phyloP scores from a whole-genome alignment of 2,888 invertebrate species.

The Schizaphis graminum region DNA sequence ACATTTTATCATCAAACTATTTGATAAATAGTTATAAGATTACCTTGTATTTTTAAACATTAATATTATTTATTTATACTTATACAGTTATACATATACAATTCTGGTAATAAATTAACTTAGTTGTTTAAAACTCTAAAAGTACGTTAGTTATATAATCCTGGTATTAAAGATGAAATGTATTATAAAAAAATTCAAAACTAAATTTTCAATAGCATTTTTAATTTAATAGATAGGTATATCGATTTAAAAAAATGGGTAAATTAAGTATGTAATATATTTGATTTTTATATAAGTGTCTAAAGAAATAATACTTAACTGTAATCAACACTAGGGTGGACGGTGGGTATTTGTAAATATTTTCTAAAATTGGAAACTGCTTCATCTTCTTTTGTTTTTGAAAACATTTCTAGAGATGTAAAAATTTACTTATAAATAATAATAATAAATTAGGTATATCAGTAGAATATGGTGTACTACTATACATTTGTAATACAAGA shows the following conservation, averaged over 20 bases:
- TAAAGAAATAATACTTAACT: constrained; percentile 74
- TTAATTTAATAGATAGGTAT: neutral
- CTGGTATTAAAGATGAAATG: neutral
- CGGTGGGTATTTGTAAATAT: constrained; percentile 88
- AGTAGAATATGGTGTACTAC: neutral
- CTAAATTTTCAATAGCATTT: neutral
- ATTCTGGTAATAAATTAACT: neutral
- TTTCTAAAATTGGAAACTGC: constrained; percentile 85
- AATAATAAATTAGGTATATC: neutral
- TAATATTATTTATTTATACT: neutral
- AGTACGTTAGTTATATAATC: neutral
- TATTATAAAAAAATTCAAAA: neutral
- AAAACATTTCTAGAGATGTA: constrained; percentile 12
- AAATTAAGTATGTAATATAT: too few relatives aligned
- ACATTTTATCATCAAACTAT: neutral
- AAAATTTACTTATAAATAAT: neutral
- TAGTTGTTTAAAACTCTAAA: neutral
- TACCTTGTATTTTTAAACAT: neutral
- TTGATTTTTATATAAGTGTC: neutral
- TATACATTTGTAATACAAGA: neutral
- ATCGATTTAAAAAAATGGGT: neutral
- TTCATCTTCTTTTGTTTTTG: constrained; percentile 69
- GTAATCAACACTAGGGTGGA: constrained; percentile 89
- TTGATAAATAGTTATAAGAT: neutral
- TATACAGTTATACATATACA: neutral